Conservation (phyloP, 2,113 vertebrate genomes). For the Rissa tridactyla region DNA sequence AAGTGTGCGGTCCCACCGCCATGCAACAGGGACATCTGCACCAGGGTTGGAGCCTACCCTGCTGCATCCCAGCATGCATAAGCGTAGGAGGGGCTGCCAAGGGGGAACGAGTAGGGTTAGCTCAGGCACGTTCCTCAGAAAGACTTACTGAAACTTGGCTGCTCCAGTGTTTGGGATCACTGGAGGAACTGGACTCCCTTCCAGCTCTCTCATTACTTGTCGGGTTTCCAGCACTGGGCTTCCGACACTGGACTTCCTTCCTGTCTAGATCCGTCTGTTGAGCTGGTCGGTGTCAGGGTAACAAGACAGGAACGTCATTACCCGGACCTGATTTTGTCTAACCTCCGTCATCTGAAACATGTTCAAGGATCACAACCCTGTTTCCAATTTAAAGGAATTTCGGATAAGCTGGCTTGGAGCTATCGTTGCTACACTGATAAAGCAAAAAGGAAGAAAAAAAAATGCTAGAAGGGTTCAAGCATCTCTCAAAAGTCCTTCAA, state of each 20-base stretch:
- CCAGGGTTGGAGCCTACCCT: neutral
- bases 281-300: neutral
- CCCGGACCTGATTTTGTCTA: neutral
- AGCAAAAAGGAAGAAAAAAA: neutral
- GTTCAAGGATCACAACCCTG: neutral
- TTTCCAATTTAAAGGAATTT: neutral
- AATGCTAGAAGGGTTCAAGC: neutral
- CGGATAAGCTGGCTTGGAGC: neutral
- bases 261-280: neutral
- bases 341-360: neutral
- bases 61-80: neutral
- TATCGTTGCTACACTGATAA: neutral
- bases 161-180: neutral
- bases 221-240: neutral
- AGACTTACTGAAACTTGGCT: neutral
- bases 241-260: neutral
- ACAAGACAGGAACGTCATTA: neutral
- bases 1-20: fast-evolving
- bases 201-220: slow-evolving; percentile 17
- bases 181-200: slow-evolving; percentile 3
- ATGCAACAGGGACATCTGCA: neutral
- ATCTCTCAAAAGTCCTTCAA: neutral
- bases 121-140: neutral
- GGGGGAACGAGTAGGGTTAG: neutral
- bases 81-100: neutral